A percentile compares a stretch with the other conserved stretches of the same genome.
Evolutionary conservation across 2,797 vertebrate species (phyloP).

Genomic region (Enteromius radiatus): DNA sequence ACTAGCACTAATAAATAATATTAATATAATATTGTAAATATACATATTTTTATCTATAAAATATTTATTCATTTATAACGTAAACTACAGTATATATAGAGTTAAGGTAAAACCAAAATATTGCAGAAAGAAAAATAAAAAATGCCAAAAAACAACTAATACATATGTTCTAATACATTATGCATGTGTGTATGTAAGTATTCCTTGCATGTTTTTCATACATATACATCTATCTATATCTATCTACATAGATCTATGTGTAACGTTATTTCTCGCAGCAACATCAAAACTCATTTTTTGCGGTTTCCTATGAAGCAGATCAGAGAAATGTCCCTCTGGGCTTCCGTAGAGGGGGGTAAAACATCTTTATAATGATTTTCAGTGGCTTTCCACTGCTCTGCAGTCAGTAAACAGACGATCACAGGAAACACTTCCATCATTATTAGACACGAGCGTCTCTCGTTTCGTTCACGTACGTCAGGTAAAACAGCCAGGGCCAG

Average conservation of each 20-base stretch:
- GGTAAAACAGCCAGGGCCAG: constrained; percentile 3
- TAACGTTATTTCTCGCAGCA: background rate
- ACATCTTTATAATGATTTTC: background rate
- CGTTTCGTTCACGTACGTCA: constrained; percentile 12
- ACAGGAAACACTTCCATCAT: constrained; percentile 1
- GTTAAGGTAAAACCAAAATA: background rate
- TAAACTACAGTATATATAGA: background rate
- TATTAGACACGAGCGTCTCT: background rate
- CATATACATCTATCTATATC: background rate
- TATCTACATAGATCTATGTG: background rate
- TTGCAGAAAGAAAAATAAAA: no score
- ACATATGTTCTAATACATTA: background rate
- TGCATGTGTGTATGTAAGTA: background rate
- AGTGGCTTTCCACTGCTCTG: background rate
- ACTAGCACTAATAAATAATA: no score
- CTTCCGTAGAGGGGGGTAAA: no score
- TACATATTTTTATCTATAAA: background rate
- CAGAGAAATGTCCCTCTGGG: no score
- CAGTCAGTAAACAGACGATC: constrained; percentile 19
- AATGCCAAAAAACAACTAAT: background rate
- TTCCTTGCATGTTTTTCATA: background rate
- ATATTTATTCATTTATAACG: background rate
- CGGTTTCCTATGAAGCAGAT: background rate
- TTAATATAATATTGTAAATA: background rate
- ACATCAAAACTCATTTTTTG: background rate